Conservation (phyloP, 2,888 invertebrate species). For the Danaus chrysippus region DNA sequence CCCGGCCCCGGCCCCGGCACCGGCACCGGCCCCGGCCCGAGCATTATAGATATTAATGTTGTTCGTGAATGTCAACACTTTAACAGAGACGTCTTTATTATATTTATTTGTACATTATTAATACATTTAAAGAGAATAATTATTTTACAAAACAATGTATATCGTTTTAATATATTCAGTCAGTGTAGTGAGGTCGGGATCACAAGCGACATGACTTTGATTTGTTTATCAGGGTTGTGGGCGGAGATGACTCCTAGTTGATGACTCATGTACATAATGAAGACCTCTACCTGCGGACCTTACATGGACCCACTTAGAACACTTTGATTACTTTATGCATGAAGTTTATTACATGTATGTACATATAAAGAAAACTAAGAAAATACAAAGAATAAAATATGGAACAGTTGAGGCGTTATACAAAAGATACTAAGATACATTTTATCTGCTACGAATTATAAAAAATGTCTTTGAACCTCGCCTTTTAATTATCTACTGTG, state of each 20-base stretch:
- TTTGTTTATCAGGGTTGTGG: conserved; percentile 67
- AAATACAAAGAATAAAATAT: too few species aligned
- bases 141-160: too few species aligned
- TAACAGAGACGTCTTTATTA: not conserved
- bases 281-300: conserved; percentile 41
- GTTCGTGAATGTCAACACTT: conserved; percentile 3
- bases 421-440: too few species aligned
- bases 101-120: too few species aligned
- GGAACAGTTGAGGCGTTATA: too few species aligned
- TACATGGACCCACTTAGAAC: not conserved
- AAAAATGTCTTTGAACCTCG: too few species aligned
- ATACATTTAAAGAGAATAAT: too few species aligned
- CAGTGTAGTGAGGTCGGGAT: conserved; percentile 9
- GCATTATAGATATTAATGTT: conserved; percentile 10
- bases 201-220: conserved; percentile 53
- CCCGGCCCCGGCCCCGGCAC: conserved; percentile 20
- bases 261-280: conserved; percentile 72
- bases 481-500: too few species aligned
- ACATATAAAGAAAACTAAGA: too few species aligned
- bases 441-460: too few species aligned
- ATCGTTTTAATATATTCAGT: too few species aligned
- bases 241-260: conserved; percentile 56
- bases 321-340: not conserved
- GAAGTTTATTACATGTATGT: not conserved
- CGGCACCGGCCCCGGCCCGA: conserved; percentile 16